These are phyloP conservation scores for Patella vulgata DNA, from an alignment of 1,140 invertebrate genomes.

Conservation along the genomic window DNA sequence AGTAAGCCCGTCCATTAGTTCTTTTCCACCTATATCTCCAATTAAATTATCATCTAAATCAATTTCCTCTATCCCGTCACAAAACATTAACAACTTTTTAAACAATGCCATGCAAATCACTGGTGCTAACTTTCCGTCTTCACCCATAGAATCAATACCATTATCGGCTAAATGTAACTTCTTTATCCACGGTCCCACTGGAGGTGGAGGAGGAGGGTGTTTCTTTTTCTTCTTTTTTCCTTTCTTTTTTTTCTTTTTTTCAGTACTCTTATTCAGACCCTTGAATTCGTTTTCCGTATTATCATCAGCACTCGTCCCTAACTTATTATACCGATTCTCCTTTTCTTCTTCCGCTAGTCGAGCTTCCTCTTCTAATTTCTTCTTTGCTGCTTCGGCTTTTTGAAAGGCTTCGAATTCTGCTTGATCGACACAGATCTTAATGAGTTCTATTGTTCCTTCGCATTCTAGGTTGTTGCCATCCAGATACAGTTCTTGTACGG, in stretches of 20 bases:
- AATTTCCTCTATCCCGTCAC: conserved; percentile 60
- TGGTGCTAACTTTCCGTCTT: conserved; percentile 51
- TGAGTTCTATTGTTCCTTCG: conserved; percentile 59
- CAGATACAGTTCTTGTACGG: conserved; percentile 61
- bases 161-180: conserved; percentile 66
- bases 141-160: conserved; percentile 58
- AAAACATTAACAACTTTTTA: conserved; percentile 62
- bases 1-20: conserved; percentile 58
- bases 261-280: too few species aligned
- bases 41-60: conserved; percentile 65
- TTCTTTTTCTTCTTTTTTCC: conserved; percentile 61
- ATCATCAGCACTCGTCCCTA: too few species aligned
- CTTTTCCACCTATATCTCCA: conserved; percentile 59
- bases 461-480: conserved; percentile 64
- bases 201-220: conserved; percentile 50
- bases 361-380: conserved; percentile 56
- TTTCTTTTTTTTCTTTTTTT: not conserved
- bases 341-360: conserved; percentile 30
- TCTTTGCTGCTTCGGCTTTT: conserved; percentile 52
- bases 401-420: conserved; percentile 55
- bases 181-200: conserved; percentile 63
- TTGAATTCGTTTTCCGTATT: too few species aligned
- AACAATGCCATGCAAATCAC: conserved; percentile 57
- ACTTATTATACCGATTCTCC: too few species aligned
- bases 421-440: conserved; percentile 60